Base-by-base conservation (phyloP, 2,797 vertebrate genomes). In the Hyperoplus immaculatus region DNA sequence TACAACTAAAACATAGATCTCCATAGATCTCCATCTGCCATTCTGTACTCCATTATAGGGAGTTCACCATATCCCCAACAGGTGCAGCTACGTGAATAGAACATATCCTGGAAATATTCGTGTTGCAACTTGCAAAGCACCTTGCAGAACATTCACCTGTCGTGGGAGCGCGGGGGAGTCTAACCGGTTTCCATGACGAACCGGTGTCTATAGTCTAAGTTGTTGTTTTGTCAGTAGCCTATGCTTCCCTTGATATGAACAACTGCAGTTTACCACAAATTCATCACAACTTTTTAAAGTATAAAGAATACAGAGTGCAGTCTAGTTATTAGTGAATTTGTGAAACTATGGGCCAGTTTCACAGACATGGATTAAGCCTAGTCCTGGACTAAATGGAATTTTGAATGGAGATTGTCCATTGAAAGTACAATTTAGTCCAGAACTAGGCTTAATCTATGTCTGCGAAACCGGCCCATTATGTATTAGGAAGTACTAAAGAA, bases 141-240 rank as follows among this genome's bases (percentile, higher is more conserved):
- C 47, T 72, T 62, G 50, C 50, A 14, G 16, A 73, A 38, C 13
- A 63, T 79, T 53, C 61, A 77, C 80, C 76, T 85, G 78, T 55
- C 4, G 0, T 90, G 88, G 88, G 89, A 90, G 72, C n/a, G 8
- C 54, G 46, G 92, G 70, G 92, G 1, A 53, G 94, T 87, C 84
- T 0, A 49, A 85, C 92, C 18, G 14, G 86, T 93, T 90, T 71
- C 9, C 2, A n/a, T 1, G 18, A 36, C 8, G 8, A 0, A 0
- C 62, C 46, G 67, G 5, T 55, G 51, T 69, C 15, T 57, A 1
- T 18, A 9, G 29, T 8, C 29, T 29, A 4, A 49, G 41, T 21
- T 73, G 60, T 13, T 60, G 69, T 70, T 75, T 55, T 18, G 54
- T 66, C n/a, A 1, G 1, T 3, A 10, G 21, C 14, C 16, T 53